These are phyloP conservation scores for Trisateles emortualis DNA, from an alignment of 2,888 invertebrate genomes.

Conservation along the genomic window DNA sequence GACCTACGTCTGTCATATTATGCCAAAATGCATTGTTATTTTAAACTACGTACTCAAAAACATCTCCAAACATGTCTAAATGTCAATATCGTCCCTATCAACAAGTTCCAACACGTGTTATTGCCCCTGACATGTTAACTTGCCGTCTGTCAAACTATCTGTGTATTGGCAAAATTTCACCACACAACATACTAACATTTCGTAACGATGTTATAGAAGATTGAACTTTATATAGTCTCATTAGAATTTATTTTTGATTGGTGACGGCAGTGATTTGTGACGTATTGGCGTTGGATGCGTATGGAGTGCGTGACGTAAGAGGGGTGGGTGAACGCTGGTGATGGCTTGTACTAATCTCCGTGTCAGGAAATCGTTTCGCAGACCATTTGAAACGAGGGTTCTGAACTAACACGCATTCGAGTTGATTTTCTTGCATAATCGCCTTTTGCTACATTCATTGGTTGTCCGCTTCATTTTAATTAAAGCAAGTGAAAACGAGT, in stretches of 20 bases:
- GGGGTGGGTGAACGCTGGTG: conserved; percentile 83
- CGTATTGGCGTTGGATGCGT: conserved; percentile 62
- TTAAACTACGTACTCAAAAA: conserved; percentile 5
- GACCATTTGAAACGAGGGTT: conserved; percentile 84
- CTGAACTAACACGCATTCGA: conserved; percentile 81
- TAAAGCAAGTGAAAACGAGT: conserved; percentile 25
- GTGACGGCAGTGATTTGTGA: conserved; percentile 64
- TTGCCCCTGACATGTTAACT: conserved; percentile 85
- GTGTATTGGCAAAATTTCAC: conserved; percentile 62
- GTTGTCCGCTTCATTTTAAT: conserved; percentile 63
- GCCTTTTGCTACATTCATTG: conserved; percentile 72
- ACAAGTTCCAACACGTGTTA: conserved; percentile 72
- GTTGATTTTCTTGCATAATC: conserved; percentile 80
- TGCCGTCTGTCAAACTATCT: conserved; percentile 84
- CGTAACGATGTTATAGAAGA: conserved; percentile 44
- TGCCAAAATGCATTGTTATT: too few relatives aligned
- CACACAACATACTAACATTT: conserved; percentile 44
- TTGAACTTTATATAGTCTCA: conserved; percentile 59
- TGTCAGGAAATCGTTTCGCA: conserved; percentile 87
- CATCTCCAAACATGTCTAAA: conserved; percentile 57
- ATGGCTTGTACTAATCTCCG: conserved; percentile 87
- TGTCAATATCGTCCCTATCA: conserved; percentile 73
- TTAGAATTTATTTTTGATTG: conserved; percentile 64
- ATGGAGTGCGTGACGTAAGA: conserved; percentile 85
- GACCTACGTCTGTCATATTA: too few relatives aligned